Percentiles rank a stretch among this genome's conserved stretches.
phyloP scores from a whole-genome alignment of 1,140 invertebrate genomes.

The Arion vulgaris region DNA sequence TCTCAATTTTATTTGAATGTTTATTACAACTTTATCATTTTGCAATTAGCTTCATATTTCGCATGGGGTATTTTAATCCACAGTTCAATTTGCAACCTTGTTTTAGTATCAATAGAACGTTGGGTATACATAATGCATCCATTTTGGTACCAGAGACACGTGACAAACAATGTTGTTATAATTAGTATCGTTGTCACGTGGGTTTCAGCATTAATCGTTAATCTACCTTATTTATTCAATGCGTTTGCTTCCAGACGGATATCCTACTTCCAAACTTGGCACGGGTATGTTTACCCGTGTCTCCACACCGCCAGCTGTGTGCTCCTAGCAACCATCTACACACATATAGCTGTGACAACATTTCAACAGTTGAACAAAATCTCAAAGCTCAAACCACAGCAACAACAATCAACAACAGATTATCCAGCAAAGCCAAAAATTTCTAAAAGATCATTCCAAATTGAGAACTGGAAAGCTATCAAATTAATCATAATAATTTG shows the following conservation, averaged over 20 bases:
- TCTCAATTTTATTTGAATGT: background rate
- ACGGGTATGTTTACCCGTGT: background rate
- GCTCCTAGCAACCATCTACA: background rate
- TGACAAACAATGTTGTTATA: background rate
- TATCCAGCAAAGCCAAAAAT: background rate
- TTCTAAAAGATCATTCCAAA: background rate
- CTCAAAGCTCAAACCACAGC: slow-evolving; percentile 11
- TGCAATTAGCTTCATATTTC: background rate
- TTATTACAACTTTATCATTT: background rate
- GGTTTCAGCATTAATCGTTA: background rate
- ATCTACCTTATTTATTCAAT: slow-evolving; percentile 2
- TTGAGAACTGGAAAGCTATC: slow-evolving; percentile 18
- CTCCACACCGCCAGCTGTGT: slow-evolving; percentile 18
- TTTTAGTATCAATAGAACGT: slow-evolving; percentile 4
- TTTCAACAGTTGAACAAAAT: slow-evolving; percentile 1
- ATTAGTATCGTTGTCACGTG: background rate
- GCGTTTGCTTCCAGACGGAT: no score
- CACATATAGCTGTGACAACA: background rate
- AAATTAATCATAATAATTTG: slow-evolving; percentile 1
- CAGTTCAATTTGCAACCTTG: background rate
- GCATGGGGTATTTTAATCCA: slow-evolving; percentile 18
- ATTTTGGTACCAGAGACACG: slow-evolving; percentile 19
- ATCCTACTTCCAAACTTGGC: background rate
- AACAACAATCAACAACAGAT: background rate
- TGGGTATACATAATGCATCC: slow-evolving; percentile 26